phyloP scores from a whole-genome alignment of 2,888 invertebrate species.

The Leptinotarsa peninsularis region DNA sequence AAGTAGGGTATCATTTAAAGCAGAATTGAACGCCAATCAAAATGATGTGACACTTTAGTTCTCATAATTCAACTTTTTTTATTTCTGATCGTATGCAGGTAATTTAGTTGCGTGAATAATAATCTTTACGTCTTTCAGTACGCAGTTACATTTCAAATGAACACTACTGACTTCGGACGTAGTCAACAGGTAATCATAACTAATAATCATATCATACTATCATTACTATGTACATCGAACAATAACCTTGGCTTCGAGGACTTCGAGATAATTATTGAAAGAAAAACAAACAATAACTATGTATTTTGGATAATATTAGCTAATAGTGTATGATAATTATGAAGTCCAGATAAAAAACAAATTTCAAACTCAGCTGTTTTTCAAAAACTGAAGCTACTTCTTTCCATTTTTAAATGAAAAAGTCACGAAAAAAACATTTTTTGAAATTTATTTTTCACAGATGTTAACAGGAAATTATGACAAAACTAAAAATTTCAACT shows the following conservation, averaged over 20 bases:
- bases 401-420: too few relatives aligned
- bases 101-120: neutral
- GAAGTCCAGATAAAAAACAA: neutral
- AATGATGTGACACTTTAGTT: too few relatives aligned
- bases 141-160: conserved; percentile 8
- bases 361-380: neutral
- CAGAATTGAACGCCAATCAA: too few relatives aligned
- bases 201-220: conserved; percentile 11
- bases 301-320: neutral
- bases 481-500: too few relatives aligned
- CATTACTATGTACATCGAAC: conserved; percentile 9
- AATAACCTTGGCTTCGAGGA: conserved; percentile 16
- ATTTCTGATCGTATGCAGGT: neutral
- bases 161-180: neutral
- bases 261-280: neutral
- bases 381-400: too few relatives aligned
- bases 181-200: conserved; percentile 17
- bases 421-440: too few relatives aligned
- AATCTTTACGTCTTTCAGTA: neutral
- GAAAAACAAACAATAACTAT: neutral
- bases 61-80: neutral
- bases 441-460: too few relatives aligned
- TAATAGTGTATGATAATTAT: neutral
- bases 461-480: too few relatives aligned
- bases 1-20: too few relatives aligned